Percentiles rank a stretch among this genome's conserved stretches.
phyloP scores from a whole-genome alignment of 2,888 invertebrate species.

The Trissolcus japonicus region DNA sequence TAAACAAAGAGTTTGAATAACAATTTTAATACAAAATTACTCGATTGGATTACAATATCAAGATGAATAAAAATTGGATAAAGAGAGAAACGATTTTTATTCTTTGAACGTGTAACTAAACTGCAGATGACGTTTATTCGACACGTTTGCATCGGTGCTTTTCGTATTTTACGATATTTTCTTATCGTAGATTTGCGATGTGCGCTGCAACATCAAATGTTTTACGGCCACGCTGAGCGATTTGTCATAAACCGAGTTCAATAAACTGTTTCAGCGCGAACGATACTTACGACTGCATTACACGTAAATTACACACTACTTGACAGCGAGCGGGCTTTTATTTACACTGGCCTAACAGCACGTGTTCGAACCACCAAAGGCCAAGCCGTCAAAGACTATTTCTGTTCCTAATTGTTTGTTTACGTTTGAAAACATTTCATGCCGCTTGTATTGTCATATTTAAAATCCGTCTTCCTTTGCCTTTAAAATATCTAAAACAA shows the following conservation, averaged over 20 bases:
- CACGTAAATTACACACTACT: conserved; percentile 45
- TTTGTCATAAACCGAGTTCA: conserved; percentile 54
- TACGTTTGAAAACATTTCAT: conserved; percentile 2
- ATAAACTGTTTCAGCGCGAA: conserved; percentile 46
- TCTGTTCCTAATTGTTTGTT: conserved; percentile 27
- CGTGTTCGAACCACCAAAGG: conserved; percentile 20
- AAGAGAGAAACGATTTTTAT: not conserved
- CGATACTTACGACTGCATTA: conserved; percentile 41
- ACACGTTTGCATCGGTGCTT: conserved; percentile 26
- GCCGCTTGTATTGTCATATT: no score
- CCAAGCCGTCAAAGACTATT: conserved; percentile 16
- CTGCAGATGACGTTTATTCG: conserved; percentile 6
- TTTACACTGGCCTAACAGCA: conserved; percentile 31
- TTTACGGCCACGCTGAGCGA: conserved; percentile 43
- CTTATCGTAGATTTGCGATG: conserved; percentile 23
- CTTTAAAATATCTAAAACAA: no score
- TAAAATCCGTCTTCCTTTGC: no score
- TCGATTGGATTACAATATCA: no score
- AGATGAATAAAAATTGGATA: not conserved
- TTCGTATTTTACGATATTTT: conserved; percentile 30
- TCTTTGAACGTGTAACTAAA: not conserved
- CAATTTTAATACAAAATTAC: no score
- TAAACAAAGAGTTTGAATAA: no score
- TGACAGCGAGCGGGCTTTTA: conserved; percentile 31
- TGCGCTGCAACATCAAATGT: conserved; percentile 30